Evolutionary conservation across 2,797 vertebrate species (phyloP), one percentile per base, ranked within the genome.

Genomic region (Spheniscus humboldti): DNA sequence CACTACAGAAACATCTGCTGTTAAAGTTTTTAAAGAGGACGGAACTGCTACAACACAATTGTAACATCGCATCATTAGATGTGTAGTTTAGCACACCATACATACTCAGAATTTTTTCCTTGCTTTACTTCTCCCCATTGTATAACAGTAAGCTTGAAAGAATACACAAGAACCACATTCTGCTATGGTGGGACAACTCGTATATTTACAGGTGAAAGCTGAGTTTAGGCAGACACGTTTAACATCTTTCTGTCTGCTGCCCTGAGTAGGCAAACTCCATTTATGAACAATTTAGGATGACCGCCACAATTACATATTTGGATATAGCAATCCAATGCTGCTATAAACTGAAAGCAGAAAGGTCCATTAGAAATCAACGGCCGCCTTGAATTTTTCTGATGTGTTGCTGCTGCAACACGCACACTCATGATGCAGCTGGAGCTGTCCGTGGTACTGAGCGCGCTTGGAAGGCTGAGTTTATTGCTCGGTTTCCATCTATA

Each of bases 311-410:
- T 50, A 45, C 2, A 11, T 23, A 27, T 63, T 24, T 73, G 50
- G n/a, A 87, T 92, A 68, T 66, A 67, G 31, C 52, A 85, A 60
- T 48, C 17, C 52, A 59, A 0, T 56, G 59, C 43, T 81, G 33
- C 52, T 63, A 7, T 4, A 50, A 62, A 23, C 17, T 31, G 52
- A 92, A 73, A 69, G 68, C 25, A 55, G 75, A 39, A 71, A 69
- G 43, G 19, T 13, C 7, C 0, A 0, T 43, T 64, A 60, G 52
- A 80, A 77, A 74, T 17, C n/a, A 41, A 8, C 0, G 0, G 3
- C 57, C 0, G 3, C 10, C 33, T 28, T 17, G 13, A 45, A 2
- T 24, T 30, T 37, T 39, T 47, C n/a, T 20, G 6, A 1, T 1
- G 3, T 9, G n/a, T 22, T 31, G 31, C n/a, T 5, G 0, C 20